Base-by-base conservation (phyloP, 1,140 invertebrate species). In the Paramacrobiotus metropolitanus region DNA sequence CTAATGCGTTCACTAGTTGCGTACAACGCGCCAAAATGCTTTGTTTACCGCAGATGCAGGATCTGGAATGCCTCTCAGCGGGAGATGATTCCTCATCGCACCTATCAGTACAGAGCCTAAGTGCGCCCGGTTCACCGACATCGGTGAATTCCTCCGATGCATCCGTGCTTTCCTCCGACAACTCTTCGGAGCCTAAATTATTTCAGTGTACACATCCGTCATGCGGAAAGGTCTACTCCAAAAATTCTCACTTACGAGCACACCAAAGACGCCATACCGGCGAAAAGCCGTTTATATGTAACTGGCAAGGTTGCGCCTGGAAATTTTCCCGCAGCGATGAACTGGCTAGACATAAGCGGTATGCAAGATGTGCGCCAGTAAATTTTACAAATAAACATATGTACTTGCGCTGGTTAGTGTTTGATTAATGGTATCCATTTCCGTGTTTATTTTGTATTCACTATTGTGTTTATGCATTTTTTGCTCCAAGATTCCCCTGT, bases 231-330 rank as follows among this genome's bases (percentile, higher is more conserved):
- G 77, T 80, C 1, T 95, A 96, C 67, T 86, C 87, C 61, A 96
- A 96, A 72, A 83, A 85, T 21, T 75, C 73, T 15, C 90, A 95
- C 71, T 77, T 95, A 24, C 91, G 93, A 69, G 89, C 91, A 1
- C 92, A 96, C 70, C 71, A 93, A 59, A 77, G 91, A 1, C 78
- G 91, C 15, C 91, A 95, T 72, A 87, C 89, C 1, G 91, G 90
- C 0, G 89, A 94, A 72, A 94, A 94, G 69, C 91, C 91, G 0
- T 96, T 94, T 68, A 74, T 71, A 1, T 92, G 88, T 70, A 85
- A 82, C 55, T 95, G 90, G 90, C 76, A 81, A 1, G 85, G 83
- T n/a, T 96, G 91, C 72, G 80, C 79, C 4, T 95, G 91, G 90
- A 79, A 83, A 62, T 62, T 60, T 9, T 18, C 20, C 1, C 44